A percentile compares a stretch with the other conserved stretches of the same genome.
phyloP scores from a whole-genome alignment of 2,113 vertebrate species.

The Limanda limanda region DNA sequence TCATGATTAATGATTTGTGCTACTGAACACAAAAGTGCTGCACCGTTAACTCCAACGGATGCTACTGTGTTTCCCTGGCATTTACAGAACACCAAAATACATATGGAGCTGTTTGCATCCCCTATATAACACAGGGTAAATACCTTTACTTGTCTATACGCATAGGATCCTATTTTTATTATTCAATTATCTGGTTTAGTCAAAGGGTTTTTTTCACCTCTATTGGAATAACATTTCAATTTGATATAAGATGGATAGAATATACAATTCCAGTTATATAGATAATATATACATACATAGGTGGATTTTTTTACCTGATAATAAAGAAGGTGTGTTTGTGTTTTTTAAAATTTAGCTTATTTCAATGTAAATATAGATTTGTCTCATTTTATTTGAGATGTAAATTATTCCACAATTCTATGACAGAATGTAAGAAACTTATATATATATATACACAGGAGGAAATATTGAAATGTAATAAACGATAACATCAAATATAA shows the following conservation, averaged over 20 bases:
- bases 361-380: conserved; percentile 6
- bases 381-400: neutral
- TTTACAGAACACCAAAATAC: conserved; percentile 95
- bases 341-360: conserved; percentile 31
- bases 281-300: neutral
- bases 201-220: conserved; percentile 55
- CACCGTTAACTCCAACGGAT: conserved; percentile 98
- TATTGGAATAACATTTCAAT: conserved; percentile 3
- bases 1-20: conserved; percentile 99
- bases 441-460: neutral
- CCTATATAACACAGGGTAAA: conserved; percentile 85
- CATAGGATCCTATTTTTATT: conserved; percentile 61
- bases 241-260: neutral
- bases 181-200: conserved; percentile 66
- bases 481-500: neutral
- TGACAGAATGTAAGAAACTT: conserved; percentile 2
- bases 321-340: conserved; percentile 5
- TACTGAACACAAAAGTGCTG: conserved; percentile 99
- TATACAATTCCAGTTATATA: neutral
- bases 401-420: conserved; percentile 34
- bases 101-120: conserved; percentile 79
- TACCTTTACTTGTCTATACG: conserved; percentile 77
- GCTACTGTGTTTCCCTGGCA: conserved; percentile 93
- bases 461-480: neutral
- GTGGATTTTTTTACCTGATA: conserved; percentile 19